Percentiles rank a stretch among this genome's conserved stretches.
Conservation (phyloP, 2,113 vertebrate genomes). For the Eptesicus fuscus region DNA sequence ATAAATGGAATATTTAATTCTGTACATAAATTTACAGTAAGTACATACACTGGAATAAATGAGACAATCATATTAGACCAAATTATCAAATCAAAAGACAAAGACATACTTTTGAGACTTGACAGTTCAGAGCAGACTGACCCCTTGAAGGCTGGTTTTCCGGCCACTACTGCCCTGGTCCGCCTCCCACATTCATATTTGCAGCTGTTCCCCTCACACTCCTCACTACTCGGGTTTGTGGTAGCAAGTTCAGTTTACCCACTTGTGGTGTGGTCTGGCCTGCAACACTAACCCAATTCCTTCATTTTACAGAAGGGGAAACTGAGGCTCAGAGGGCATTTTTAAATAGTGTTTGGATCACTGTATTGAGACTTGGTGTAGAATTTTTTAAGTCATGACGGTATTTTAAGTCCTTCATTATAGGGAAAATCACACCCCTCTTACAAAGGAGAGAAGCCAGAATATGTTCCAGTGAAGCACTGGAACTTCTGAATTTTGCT, state of each 20-base stretch:
- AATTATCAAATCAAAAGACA: neutral
- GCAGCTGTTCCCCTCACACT: neutral
- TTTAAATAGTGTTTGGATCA: neutral
- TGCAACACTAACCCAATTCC: neutral
- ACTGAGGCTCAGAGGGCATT: conserved; percentile 25
- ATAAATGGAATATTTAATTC: conserved; percentile 66
- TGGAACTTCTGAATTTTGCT: neutral
- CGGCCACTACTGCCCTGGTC: neutral
- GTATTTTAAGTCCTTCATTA: neutral
- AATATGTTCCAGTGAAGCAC: rapidly evolving
- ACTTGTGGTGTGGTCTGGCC: neutral
- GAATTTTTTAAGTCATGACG: neutral
- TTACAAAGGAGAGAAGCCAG: neutral
- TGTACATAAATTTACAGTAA: conserved; percentile 65
- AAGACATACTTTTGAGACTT: neutral
- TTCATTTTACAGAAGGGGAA: conserved; percentile 35
- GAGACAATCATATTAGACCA: conserved; percentile 21
- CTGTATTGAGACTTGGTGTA: neutral
- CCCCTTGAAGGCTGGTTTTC: neutral
- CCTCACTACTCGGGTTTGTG: neutral
- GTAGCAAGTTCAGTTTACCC: neutral
- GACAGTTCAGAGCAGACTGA: neutral
- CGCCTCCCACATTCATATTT: neutral
- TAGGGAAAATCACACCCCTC: neutral
- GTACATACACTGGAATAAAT: conserved; percentile 66